Conservation (phyloP, 2,888 invertebrate genomes). For the Drosophila nigricruria region DNA sequence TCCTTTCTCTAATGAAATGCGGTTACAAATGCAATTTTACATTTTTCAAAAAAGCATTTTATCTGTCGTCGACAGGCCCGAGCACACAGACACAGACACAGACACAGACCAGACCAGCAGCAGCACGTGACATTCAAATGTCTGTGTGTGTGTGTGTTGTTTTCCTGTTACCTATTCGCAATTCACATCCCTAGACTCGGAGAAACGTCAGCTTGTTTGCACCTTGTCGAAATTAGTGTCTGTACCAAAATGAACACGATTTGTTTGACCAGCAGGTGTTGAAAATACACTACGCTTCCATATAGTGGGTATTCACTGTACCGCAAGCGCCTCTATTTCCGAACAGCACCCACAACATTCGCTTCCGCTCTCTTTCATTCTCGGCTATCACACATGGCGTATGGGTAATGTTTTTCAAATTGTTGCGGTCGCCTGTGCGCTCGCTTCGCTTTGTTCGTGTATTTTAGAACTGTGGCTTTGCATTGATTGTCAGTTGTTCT, state of each 20-base stretch:
- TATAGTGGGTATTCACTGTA: constrained; percentile 33
- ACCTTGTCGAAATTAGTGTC: constrained; percentile 81
- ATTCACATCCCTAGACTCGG: constrained; percentile 29
- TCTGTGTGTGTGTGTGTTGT: constrained; percentile 22
- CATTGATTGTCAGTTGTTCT: constrained; percentile 45
- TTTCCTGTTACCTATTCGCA: constrained; percentile 14
- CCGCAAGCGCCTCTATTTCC: constrained; percentile 26
- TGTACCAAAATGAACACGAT: constrained; percentile 78
- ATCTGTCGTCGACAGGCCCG: constrained; percentile 73
- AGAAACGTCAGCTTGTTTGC: constrained; percentile 74
- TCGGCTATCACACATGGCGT: constrained; percentile 61
- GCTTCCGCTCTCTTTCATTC: neutral
- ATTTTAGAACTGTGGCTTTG: constrained; percentile 36
- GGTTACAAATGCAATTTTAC: constrained; percentile 79
- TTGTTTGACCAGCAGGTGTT: constrained; percentile 78
- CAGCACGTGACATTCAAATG: constrained; percentile 44
- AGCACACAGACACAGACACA: constrained; percentile 24
- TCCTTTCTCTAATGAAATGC: constrained; percentile 78
- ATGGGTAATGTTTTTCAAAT: constrained; percentile 78
- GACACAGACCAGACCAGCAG: constrained; percentile 9
- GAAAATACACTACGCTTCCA: constrained; percentile 69
- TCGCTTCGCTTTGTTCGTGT: constrained; percentile 42
- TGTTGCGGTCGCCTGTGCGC: constrained; percentile 57
- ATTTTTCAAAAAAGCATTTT: constrained; percentile 75
- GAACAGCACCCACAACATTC: neutral